These are phyloP conservation scores for Toxostoma redivivum DNA, from an alignment of 2,113 vertebrate species.

Conservation along the genomic window DNA sequence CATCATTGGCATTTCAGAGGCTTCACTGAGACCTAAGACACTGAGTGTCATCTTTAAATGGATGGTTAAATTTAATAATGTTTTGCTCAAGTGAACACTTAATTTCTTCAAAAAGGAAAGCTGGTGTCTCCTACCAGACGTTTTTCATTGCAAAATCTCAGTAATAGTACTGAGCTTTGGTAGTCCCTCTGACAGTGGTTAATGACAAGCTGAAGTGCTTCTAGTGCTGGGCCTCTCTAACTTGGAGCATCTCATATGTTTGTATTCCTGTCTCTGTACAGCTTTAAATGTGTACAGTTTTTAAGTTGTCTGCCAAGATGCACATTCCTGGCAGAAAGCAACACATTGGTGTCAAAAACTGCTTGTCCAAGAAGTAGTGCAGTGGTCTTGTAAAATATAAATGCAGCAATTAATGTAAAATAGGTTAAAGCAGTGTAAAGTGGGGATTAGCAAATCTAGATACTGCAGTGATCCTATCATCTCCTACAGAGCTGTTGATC, in stretches of 20 bases:
- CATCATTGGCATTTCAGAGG: constrained; percentile 12
- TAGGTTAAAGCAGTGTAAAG: not conserved
- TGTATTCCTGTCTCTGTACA: not conserved
- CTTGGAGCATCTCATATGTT: not conserved
- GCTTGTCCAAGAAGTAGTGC: not conserved
- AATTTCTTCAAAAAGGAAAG: not conserved
- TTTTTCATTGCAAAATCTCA: not conserved
- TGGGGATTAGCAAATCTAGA: not conserved
- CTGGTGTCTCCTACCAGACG: not conserved
- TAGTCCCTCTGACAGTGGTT: not conserved
- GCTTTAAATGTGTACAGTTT: not conserved
- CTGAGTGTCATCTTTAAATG: not conserved
- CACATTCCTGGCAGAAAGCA: not conserved
- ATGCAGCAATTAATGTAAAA: not conserved
- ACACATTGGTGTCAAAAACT: not conserved
- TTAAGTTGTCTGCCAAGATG: not conserved
- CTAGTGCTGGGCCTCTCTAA: not conserved
- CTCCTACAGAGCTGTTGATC: constrained; percentile 20
- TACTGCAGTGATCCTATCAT: not conserved
- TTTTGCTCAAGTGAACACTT: not conserved
- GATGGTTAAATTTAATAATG: not conserved
- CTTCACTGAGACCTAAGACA: not conserved
- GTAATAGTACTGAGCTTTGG: not conserved
- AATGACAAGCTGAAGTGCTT: not conserved
- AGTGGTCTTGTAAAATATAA: not conserved